Evolutionary conservation across 2,888 invertebrate species (phyloP).

Genomic region (Buathra laborator): DNA sequence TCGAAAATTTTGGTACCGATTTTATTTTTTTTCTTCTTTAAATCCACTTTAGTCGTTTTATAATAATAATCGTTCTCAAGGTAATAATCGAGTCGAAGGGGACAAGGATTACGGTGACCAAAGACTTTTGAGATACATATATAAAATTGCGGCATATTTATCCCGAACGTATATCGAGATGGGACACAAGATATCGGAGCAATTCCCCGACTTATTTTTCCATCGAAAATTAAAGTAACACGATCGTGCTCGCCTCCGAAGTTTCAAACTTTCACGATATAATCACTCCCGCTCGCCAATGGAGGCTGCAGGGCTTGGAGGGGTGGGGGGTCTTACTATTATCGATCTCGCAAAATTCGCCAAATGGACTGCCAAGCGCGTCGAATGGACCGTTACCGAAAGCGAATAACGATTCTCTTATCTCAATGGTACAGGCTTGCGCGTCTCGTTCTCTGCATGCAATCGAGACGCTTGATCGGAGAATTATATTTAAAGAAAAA

Average conservation of each 20-base stretch:
- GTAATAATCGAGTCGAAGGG: neutral
- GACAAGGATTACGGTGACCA: constrained; percentile 6
- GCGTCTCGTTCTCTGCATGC: constrained; percentile 25
- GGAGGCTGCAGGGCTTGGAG: neutral
- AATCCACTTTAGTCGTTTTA: neutral
- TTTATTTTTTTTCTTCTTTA: neutral
- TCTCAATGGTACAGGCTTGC: constrained; percentile 65
- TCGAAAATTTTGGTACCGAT: neutral
- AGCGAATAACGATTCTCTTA: constrained; percentile 74
- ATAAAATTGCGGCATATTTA: constrained; percentile 4
- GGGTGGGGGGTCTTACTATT: constrained; percentile 58
- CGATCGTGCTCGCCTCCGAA: constrained; percentile 22
- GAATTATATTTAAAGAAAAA: constrained; percentile 49
- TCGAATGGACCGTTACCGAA: constrained; percentile 67
- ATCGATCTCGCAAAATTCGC: constrained; percentile 62
- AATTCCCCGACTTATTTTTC: constrained; percentile 35
- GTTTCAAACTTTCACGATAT: constrained; percentile 45
- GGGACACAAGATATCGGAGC: constrained; percentile 19
- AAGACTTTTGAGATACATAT: neutral
- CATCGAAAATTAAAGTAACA: constrained; percentile 35
- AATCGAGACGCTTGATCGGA: constrained; percentile 38
- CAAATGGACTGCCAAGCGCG: constrained; percentile 63
- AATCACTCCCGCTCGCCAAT: constrained; percentile 26
- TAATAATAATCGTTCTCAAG: neutral
- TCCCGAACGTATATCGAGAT: constrained; percentile 11